Percentiles rank a stretch among this genome's conserved stretches.
Conservation (phyloP, 2,797 vertebrate species). For the Leptatherina wallacei region DNA sequence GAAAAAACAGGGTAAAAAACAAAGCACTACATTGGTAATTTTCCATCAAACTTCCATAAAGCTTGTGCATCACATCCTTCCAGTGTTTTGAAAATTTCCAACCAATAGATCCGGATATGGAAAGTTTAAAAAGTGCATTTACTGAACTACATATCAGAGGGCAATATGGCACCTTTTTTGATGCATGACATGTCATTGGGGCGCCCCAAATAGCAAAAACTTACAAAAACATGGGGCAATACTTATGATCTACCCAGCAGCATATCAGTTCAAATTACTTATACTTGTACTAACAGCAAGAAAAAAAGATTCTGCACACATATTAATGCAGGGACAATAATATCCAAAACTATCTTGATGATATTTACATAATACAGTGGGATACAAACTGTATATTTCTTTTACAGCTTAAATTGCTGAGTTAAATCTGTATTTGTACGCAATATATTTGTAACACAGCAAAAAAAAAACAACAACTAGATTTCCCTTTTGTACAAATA, state of each 20-base stretch:
- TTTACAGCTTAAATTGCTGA: too few relatives aligned
- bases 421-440: too few relatives aligned
- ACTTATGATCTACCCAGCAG: not conserved
- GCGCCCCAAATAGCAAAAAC: not conserved
- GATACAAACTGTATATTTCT: too few relatives aligned
- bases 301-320: too few relatives aligned
- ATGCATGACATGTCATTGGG: not conserved
- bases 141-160: not conserved
- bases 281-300: not conserved
- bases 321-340: too few relatives aligned
- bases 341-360: too few relatives aligned
- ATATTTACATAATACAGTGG: too few relatives aligned
- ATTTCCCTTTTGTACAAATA: too few relatives aligned
- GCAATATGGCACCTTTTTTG: not conserved
- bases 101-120: not conserved
- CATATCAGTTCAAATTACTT: not conserved
- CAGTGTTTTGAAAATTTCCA: not conserved
- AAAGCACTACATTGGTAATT: not conserved
- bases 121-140: not conserved
- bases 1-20: slow-evolving; percentile 4
- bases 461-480: too few relatives aligned
- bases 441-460: too few relatives aligned
- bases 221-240: not conserved
- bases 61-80: not conserved
- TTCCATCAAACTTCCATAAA: slow-evolving; percentile 7